Evolutionary conservation across 1,140 invertebrate species (phyloP), one percentile per base, ranked within the genome.

Genomic region (Aporrectodea caliginosa): DNA sequence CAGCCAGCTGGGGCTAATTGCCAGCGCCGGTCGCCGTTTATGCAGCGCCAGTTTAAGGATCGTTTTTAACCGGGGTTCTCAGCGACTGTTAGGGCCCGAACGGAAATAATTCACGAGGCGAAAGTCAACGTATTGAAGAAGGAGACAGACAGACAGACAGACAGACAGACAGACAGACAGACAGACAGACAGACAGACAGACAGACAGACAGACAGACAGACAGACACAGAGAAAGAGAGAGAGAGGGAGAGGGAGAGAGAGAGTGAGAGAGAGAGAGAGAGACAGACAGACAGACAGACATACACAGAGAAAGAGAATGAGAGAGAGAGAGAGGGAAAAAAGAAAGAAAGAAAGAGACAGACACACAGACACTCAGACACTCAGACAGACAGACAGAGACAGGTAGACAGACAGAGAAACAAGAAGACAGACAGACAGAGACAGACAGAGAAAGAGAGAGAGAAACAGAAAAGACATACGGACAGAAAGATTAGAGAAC

Each of bases 251-350:
- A 35, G 73, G 32, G n/a, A 35, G 73, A 75, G n/a, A 35, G 73
- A 75, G n/a, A 35, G 73, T 16, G n/a, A 35, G 73, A 75, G n/a
- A 35, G 73, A 75, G n/a, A 35, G 73, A 75, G n/a, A 35, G 73
- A 75, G n/a, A 35, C 12, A 75, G n/a, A 35, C 12, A 75, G n/a
- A 35, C 12, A 75, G n/a, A 35, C 12, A 75, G n/a, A 35, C 12
- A 75, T 12, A 35, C 12, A 75, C 16, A 35, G 73, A 75, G n/a
- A 35, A 31, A 75, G n/a, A 35, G 73, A 75, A 12, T 12, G 73
- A 75, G n/a, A 35, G 73, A 75, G n/a, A 35, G 73, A 75, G n/a
- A 35, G 73, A 75, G n/a, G 27, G 73, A 75, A 12, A 35, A 31
- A 75, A 22, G 22, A 58, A 22, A 58, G 43, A 58, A 22, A 58